These are phyloP conservation scores for Caenorhabditis latens DNA, from an alignment of 1,140 invertebrate genomes.

Conservation along the genomic window DNA sequence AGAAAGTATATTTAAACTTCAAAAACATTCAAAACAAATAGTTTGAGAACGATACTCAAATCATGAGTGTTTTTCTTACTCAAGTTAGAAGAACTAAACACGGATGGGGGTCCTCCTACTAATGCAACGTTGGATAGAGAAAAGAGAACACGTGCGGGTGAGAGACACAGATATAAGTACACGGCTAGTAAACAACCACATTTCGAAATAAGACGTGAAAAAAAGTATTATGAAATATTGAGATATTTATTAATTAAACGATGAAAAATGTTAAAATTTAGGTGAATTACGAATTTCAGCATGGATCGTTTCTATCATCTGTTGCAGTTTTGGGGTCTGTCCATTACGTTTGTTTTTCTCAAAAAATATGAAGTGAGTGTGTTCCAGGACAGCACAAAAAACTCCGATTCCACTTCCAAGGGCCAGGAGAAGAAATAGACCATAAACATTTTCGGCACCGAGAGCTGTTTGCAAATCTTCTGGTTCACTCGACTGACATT, in stretches of 20 bases:
- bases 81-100: background rate
- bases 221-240: background rate
- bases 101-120: background rate
- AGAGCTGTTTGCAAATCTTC: conserved; percentile 45
- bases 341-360: conserved; percentile 35
- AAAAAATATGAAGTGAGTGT: conserved; percentile 35
- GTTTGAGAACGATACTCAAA: too few relatives aligned
- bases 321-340: conserved; percentile 29
- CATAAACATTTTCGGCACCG: conserved; percentile 55
- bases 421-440: conserved; percentile 47
- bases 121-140: conserved; percentile 13
- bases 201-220: conserved; percentile 19
- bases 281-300: conserved; percentile 32
- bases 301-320: conserved; percentile 51
- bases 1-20: too few relatives aligned
- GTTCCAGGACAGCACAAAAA: conserved; percentile 36
- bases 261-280: conserved; percentile 14
- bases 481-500: conserved; percentile 36
- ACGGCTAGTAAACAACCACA: background rate
- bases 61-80: background rate
- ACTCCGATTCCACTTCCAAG: conserved; percentile 50
- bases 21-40: too few relatives aligned
- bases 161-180: conserved; percentile 1
- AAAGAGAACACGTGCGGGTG: background rate
- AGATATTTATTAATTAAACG: background rate